These are phyloP conservation scores for Mixornis gularis DNA, from an alignment of 2,113 vertebrate species.

Conservation along the genomic window DNA sequence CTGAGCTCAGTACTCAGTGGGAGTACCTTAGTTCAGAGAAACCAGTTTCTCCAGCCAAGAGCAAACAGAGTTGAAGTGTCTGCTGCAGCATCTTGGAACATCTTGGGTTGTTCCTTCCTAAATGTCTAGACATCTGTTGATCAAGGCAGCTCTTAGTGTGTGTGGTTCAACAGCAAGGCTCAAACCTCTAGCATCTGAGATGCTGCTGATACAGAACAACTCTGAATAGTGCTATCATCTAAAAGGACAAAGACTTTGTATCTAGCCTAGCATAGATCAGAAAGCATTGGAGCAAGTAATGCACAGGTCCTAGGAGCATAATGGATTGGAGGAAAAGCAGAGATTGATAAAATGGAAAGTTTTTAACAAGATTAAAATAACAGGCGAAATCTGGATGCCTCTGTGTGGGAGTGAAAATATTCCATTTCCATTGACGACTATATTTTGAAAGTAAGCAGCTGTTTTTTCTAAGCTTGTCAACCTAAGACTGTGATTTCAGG, in stretches of 20 bases:
- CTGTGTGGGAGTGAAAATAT: neutral
- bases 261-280: neutral
- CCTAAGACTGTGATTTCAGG: neutral
- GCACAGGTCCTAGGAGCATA: neutral
- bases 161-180: neutral
- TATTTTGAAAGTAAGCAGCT: slow-evolving; percentile 19
- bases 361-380: neutral
- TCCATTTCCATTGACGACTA: neutral
- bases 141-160: neutral
- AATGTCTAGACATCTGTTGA: neutral
- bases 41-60: neutral
- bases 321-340: neutral
- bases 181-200: neutral
- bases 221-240: neutral
- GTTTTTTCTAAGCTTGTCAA: neutral
- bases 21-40: neutral
- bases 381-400: neutral
- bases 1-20: neutral
- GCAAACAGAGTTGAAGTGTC: neutral
- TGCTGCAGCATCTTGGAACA: neutral
- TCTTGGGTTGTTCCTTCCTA: neutral
- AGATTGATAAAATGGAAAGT: neutral
- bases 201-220: neutral
- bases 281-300: neutral
- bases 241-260: neutral